phyloP scores from a whole-genome alignment of 1,140 invertebrate species.

The Formica selysi region DNA sequence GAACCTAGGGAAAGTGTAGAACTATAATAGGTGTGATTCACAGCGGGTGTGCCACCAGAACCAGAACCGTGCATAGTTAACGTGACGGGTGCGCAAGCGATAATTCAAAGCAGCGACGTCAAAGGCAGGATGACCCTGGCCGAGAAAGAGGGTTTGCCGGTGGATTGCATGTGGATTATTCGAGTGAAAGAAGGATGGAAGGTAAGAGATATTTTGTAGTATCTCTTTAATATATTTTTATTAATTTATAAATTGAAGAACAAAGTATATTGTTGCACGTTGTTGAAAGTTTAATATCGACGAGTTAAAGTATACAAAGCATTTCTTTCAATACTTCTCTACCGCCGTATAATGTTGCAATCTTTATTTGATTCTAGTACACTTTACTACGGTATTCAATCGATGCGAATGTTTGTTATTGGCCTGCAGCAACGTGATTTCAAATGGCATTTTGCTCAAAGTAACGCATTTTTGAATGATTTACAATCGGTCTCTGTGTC shows the following conservation, averaged over 20 bases:
- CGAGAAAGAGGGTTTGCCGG: slow-evolving; percentile 86
- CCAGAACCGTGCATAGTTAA: slow-evolving; percentile 87
- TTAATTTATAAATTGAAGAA: too few relatives aligned
- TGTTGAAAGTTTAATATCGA: slow-evolving; percentile 31
- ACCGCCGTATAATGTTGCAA: neutral
- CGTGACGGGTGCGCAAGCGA: slow-evolving; percentile 85
- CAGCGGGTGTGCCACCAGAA: slow-evolving; percentile 85
- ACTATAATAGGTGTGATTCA: slow-evolving; percentile 78
- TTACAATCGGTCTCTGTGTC: slow-evolving; percentile 46
- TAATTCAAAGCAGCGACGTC: slow-evolving; percentile 87
- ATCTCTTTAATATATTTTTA: slow-evolving; percentile 16
- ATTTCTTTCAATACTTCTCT: slow-evolving; percentile 5
- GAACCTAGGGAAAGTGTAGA: slow-evolving; percentile 67
- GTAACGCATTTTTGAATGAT: slow-evolving; percentile 55
- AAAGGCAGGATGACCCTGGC: slow-evolving; percentile 86
- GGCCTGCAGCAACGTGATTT: slow-evolving; percentile 35
- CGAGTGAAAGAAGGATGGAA: slow-evolving; percentile 89
- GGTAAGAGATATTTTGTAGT: slow-evolving; percentile 85
- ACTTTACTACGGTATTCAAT: slow-evolving; percentile 17
- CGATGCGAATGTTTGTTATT: slow-evolving; percentile 48
- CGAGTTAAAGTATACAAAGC: neutral
- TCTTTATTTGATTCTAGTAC: slow-evolving; percentile 15
- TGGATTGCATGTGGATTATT: slow-evolving; percentile 95
- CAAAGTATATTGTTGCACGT: neutral
- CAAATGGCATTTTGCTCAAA: slow-evolving; percentile 33